A percentile compares a stretch with the other conserved stretches of the same genome.
Evolutionary conservation across 2,113 vertebrate species (phyloP).

Genomic region (Platysteira castanea): DNA sequence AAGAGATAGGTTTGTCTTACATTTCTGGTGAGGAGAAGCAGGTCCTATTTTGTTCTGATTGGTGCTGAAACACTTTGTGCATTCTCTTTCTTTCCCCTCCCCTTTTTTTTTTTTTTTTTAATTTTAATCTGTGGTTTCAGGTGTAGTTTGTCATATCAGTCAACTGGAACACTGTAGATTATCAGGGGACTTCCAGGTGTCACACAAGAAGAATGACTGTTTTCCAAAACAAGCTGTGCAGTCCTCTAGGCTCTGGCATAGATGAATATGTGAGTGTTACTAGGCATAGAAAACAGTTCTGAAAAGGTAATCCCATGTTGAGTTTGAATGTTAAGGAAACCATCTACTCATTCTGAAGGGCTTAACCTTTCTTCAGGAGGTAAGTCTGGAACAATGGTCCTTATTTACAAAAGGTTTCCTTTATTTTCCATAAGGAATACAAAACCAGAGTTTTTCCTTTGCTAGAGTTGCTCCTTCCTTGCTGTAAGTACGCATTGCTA

Average conservation of each 20-base stretch:
- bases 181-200: constrained; percentile 37
- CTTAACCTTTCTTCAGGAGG: constrained; percentile 52
- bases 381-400: constrained; percentile 29
- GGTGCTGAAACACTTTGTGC: neutral
- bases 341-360: constrained; percentile 28
- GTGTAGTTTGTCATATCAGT: constrained; percentile 39
- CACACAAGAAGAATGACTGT: constrained; percentile 52
- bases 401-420: constrained; percentile 44
- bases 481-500: neutral
- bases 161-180: neutral
- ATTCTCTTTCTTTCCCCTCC: neutral
- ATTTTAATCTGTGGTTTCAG: constrained; percentile 9
- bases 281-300: constrained; percentile 25
- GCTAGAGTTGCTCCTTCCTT: neutral
- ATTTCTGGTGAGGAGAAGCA: neutral
- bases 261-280: constrained; percentile 20
- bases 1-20: neutral
- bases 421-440: constrained; percentile 43
- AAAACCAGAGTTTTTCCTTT: neutral
- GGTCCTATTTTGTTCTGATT: neutral
- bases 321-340: constrained; percentile 38
- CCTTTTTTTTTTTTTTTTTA: neutral
- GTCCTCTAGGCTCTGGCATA: constrained; percentile 19
- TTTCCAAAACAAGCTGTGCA: constrained; percentile 54
- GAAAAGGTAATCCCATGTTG: constrained; percentile 44